A percentile compares a stretch with the other conserved stretches of the same genome.
Conservation (phyloP, 2,888 invertebrate species). For the Melieria picta region DNA sequence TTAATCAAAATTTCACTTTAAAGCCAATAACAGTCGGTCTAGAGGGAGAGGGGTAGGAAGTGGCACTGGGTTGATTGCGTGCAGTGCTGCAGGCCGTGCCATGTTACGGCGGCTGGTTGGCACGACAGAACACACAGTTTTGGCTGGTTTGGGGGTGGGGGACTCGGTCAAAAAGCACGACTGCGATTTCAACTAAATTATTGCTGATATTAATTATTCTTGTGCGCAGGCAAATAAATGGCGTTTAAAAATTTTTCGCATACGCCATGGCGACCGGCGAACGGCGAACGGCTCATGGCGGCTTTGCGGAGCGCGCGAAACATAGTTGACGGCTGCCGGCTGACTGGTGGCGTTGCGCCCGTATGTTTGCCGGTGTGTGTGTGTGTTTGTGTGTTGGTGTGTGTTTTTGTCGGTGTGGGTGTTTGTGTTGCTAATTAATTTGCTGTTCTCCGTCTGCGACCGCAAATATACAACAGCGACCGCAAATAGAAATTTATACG, state of each 20-base stretch:
- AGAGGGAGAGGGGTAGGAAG: too few relatives aligned
- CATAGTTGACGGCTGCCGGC: not conserved
- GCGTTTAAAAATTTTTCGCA: conserved; percentile 15
- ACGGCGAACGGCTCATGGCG: not conserved
- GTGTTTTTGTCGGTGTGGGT: conserved; percentile 7
- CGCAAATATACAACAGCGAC: not conserved
- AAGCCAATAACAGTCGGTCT: not conserved
- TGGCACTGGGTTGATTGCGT: too few relatives aligned
- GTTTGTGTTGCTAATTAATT: conserved; percentile 24
- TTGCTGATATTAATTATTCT: conserved; percentile 28
- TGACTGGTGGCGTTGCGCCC: not conserved
- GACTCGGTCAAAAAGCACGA: conserved; percentile 23
- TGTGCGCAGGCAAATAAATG: conserved; percentile 11
- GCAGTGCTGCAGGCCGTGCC: too few relatives aligned
- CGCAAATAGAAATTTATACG: conserved; percentile 22
- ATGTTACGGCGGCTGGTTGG: not conserved
- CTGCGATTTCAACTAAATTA: conserved; percentile 19
- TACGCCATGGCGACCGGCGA: not conserved
- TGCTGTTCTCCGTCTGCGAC: not conserved
- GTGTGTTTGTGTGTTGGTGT: conserved; percentile 5
- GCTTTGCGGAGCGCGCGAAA: not conserved
- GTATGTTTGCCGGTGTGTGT: conserved; percentile 2
- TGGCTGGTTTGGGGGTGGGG: not conserved
- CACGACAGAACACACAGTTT: not conserved
- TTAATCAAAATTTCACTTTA: conserved; percentile 22